phyloP scores from a whole-genome alignment of 2,797 vertebrate species.

The Acropternis orthonyx region DNA sequence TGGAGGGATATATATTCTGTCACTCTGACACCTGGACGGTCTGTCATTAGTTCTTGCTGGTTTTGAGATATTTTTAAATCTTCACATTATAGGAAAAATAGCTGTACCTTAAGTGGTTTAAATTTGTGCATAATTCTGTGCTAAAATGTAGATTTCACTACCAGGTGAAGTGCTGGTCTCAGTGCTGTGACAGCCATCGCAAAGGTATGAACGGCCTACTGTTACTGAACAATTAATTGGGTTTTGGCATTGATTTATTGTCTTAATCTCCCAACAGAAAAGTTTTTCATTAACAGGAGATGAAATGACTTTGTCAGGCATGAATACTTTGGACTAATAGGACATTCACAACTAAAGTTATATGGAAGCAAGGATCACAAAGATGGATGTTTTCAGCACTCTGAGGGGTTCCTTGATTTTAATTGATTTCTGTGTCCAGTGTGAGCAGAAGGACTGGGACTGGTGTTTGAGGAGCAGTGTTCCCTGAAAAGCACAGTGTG shows the following conservation, averaged over 20 bases:
- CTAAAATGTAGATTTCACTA: background rate
- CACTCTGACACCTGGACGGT: background rate
- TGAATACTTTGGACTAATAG: background rate
- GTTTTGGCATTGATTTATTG: background rate
- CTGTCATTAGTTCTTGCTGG: background rate
- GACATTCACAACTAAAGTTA: background rate
- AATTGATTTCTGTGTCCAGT: background rate
- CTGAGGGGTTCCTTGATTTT: background rate
- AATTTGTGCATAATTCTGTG: background rate
- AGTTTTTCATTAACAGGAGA: background rate
- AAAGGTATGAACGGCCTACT: background rate
- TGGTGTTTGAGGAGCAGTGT: constrained; percentile 1
- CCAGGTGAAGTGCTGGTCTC: background rate
- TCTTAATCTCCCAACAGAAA: background rate
- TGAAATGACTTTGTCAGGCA: constrained; percentile 18
- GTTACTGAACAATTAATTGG: background rate
- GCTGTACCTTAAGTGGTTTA: background rate
- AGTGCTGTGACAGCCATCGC: background rate
- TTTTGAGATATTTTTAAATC: background rate
- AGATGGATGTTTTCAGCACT: background rate
- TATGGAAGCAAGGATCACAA: background rate
- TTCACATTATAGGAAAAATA: background rate
- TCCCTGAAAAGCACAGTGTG: background rate
- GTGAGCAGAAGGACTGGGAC: background rate
- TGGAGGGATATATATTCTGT: background rate